Evolutionary conservation across 2,113 vertebrate genomes (phyloP).

Genomic region (Dunckerocampus dactyliophorus): DNA sequence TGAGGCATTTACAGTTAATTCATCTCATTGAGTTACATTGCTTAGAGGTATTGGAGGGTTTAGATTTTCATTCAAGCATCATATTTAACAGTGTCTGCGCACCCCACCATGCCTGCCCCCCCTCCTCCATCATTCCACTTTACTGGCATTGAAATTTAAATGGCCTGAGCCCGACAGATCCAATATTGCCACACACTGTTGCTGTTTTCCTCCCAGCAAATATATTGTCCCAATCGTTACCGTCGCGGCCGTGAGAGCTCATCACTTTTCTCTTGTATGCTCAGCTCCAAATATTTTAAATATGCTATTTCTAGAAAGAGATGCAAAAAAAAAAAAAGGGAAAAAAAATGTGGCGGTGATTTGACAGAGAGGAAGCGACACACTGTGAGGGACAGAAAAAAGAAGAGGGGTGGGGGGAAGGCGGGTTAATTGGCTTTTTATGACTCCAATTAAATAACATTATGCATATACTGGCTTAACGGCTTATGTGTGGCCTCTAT

Average conservation of each 20-base stretch:
- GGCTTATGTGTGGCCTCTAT: conserved; percentile 79
- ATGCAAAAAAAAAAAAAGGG: conserved; percentile 10
- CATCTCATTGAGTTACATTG: conserved; percentile 82
- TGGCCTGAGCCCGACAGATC: conserved; percentile 76
- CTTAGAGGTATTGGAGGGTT: conserved; percentile 83
- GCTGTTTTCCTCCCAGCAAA: conserved; percentile 74
- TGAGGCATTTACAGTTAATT: conserved; percentile 81
- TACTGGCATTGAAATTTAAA: conserved; percentile 79
- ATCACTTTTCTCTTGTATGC: conserved; percentile 23
- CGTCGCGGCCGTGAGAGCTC: conserved; percentile 44
- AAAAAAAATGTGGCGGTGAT: conserved; percentile 12
- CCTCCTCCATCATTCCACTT: conserved; percentile 41
- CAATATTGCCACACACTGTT: conserved; percentile 76
- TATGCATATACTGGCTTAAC: conserved; percentile 80
- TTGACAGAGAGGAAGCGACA: conserved; percentile 47
- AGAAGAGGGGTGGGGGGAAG: conserved; percentile 35
- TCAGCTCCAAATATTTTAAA: conserved; percentile 35
- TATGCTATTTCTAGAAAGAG: conserved; percentile 31
- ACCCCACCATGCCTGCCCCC: conserved; percentile 16
- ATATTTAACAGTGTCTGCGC: conserved; percentile 77
- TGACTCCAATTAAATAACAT: conserved; percentile 83
- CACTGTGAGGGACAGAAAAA: conserved; percentile 37
- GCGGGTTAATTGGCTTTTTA: conserved; percentile 81
- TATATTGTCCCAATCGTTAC: conserved; percentile 70
- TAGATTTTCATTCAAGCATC: conserved; percentile 81